Evolutionary conservation across 2,113 vertebrate species (phyloP).

Genomic region (Semnornis frantzii): DNA sequence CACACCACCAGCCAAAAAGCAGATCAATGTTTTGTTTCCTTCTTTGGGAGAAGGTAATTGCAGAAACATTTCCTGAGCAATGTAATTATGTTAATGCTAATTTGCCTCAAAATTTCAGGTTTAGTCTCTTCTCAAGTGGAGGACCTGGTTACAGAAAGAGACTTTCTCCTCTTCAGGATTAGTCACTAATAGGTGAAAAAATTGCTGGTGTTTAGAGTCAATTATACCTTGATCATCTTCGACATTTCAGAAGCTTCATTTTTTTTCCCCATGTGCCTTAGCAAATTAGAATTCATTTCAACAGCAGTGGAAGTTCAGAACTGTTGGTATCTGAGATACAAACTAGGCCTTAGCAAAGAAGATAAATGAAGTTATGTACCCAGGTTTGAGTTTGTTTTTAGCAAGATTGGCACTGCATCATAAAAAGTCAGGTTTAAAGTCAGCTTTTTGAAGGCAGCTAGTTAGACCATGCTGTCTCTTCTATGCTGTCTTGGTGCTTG

Average conservation of each 20-base stretch:
- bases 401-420: background rate
- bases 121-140: background rate
- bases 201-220: background rate
- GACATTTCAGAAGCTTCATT: background rate
- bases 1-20: constrained; percentile 24
- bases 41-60: constrained; percentile 29
- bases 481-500: background rate
- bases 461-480: background rate
- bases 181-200: background rate
- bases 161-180: background rate
- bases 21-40: background rate
- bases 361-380: background rate
- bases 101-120: constrained; percentile 13
- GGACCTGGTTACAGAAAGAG: background rate
- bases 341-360: background rate
- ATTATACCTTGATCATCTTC: background rate
- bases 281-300: background rate
- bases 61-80: constrained; percentile 40
- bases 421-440: background rate
- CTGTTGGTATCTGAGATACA: constrained; percentile 8
- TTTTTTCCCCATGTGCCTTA: background rate
- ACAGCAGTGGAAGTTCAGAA: background rate
- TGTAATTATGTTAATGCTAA: constrained; percentile 44
- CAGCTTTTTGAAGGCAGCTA: background rate
- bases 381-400: background rate